A percentile compares a stretch with the other conserved stretches of the same genome.
These are phyloP conservation scores for Seira ritae DNA, from an alignment of 2,888 invertebrate species.

Conservation along the genomic window DNA sequence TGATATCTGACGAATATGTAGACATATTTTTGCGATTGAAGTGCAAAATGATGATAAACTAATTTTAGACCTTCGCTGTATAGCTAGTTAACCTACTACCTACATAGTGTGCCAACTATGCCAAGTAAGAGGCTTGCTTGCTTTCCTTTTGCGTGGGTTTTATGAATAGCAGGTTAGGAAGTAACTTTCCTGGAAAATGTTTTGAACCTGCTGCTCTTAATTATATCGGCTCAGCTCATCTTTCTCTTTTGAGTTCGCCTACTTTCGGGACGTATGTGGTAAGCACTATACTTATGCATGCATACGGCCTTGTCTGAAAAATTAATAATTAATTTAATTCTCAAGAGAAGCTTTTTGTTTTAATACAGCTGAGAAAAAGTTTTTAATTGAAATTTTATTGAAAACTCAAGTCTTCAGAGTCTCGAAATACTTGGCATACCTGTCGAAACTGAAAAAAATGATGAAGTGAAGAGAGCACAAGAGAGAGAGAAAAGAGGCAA, in stretches of 20 bases:
- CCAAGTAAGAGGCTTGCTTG: too few species aligned
- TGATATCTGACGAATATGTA: too few species aligned
- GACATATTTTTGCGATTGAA: too few species aligned
- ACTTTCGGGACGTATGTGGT: too few species aligned
- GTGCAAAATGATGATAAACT: too few species aligned
- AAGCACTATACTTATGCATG: too few species aligned
- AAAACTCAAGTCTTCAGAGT: background rate
- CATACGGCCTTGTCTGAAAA: background rate
- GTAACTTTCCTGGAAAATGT: too few species aligned
- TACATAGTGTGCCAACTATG: too few species aligned
- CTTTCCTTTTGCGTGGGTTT: too few species aligned
- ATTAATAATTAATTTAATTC: background rate
- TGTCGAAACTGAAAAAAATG: background rate
- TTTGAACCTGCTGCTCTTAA: background rate
- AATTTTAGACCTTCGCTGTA: too few species aligned
- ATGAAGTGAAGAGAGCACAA: background rate
- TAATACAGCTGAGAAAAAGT: background rate
- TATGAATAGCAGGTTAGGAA: too few species aligned
- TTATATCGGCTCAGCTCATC: background rate
- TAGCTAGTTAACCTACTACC: too few species aligned
- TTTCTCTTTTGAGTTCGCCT: background rate
- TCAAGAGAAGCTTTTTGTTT: background rate
- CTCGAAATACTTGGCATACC: background rate
- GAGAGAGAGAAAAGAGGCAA: background rate
- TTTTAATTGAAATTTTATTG: conserved; percentile 11